Conservation (phyloP, 2,797 vertebrate species). For the Hylomyscus alleni region DNA sequence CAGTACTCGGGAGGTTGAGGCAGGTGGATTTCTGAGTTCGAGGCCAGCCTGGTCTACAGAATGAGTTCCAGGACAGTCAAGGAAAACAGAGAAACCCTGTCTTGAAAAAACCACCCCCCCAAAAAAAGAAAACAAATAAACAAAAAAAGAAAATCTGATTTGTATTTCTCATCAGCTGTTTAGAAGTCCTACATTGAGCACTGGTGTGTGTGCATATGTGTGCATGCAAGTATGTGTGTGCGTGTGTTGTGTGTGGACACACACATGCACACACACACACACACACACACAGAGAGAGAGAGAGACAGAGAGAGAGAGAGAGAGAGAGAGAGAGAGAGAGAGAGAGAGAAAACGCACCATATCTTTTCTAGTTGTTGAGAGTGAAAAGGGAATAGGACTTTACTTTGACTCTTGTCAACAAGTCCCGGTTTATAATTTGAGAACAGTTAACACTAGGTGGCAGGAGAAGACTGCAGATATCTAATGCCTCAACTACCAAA, state of each 20-base stretch:
- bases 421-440: background rate
- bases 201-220: background rate
- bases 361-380: background rate
- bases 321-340: background rate
- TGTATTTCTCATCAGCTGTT: background rate
- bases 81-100: too few relatives aligned
- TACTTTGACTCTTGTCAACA: background rate
- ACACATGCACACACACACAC: background rate
- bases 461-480: slow-evolving; percentile 69
- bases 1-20: too few relatives aligned
- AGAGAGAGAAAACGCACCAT: background rate
- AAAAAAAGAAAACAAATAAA: too few relatives aligned
- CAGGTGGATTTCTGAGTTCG: too few relatives aligned
- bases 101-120: too few relatives aligned
- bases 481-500: background rate
- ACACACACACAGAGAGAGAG: too few relatives aligned
- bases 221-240: background rate
- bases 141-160: too few relatives aligned
- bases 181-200: background rate
- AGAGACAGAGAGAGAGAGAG: background rate
- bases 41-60: too few relatives aligned
- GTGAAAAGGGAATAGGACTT: background rate
- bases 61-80: too few relatives aligned
- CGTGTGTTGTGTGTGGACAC: too few relatives aligned
- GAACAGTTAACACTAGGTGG: slow-evolving; percentile 80